These are phyloP conservation scores for Chaetophractus vellerosus DNA, from an alignment of 2,797 vertebrate genomes.

Conservation along the genomic window DNA sequence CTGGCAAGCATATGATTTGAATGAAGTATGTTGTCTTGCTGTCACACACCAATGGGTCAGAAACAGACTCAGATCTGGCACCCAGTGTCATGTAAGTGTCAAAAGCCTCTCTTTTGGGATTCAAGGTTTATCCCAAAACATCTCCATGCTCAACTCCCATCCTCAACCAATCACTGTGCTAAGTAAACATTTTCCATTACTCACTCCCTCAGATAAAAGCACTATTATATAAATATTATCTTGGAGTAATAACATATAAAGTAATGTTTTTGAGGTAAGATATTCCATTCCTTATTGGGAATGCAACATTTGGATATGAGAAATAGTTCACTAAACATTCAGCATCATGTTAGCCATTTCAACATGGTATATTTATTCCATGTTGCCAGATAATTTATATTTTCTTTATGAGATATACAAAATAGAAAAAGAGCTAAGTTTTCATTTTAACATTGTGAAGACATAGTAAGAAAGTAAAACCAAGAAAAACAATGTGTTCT, in stretches of 20 bases:
- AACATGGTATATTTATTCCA: not conserved
- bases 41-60: not conserved
- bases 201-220: no score
- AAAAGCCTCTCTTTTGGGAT: not conserved
- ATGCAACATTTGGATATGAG: not conserved
- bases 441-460: not conserved
- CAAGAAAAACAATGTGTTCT: not conserved
- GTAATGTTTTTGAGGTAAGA: not conserved
- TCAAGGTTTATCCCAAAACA: no score
- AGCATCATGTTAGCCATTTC: not conserved
- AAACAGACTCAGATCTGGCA: not conserved
- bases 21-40: not conserved
- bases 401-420: not conserved
- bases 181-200: no score
- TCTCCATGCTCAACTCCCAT: no score
- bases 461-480: conserved; percentile 35
- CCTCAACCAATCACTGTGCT: no score
- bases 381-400: not conserved
- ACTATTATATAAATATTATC: no score
- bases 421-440: not conserved
- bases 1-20: not conserved
- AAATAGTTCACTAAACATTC: not conserved
- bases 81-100: not conserved
- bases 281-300: conserved; percentile 22
- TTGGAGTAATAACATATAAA: no score